These are phyloP conservation scores for Dryoscopus gambensis DNA, from an alignment of 2,113 vertebrate species.

Conservation along the genomic window DNA sequence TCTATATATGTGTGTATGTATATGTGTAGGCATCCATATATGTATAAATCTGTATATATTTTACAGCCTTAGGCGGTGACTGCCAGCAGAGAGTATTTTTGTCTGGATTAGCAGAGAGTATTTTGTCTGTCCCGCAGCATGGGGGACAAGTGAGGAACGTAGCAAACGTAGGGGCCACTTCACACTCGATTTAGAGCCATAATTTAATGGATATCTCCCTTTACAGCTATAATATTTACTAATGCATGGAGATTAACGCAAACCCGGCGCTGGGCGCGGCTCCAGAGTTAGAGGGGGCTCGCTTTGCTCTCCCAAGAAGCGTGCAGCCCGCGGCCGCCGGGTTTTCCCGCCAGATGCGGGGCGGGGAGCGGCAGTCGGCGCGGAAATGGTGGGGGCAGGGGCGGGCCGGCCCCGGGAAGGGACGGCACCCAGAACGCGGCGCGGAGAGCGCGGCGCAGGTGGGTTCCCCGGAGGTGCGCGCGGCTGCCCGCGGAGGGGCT, in stretches of 20 bases:
- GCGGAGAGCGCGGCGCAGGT: not conserved
- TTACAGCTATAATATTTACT: not conserved
- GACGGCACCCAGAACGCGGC: not conserved
- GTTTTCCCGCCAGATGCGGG: not conserved
- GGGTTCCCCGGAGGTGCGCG: not conserved
- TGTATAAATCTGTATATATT: not conserved
- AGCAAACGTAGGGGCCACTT: too few relatives aligned
- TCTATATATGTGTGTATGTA: too few relatives aligned
- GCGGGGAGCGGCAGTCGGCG: not conserved
- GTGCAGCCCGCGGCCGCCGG: accelerated
- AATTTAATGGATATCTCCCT: accelerated
- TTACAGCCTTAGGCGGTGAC: not conserved
- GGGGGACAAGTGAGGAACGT: not conserved
- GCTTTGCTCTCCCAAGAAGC: not conserved
- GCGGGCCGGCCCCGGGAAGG: not conserved
- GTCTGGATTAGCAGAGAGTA: not conserved
- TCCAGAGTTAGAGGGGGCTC: accelerated
- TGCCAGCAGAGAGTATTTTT: not conserved
- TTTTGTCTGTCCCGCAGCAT: not conserved
- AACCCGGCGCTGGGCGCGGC: not conserved
- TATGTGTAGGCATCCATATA: too few relatives aligned
- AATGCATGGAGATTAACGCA: accelerated
- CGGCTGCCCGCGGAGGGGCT: not conserved
- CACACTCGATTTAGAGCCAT: accelerated
- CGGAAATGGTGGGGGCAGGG: not conserved